Evolutionary conservation across 2,888 invertebrate genomes (phyloP).

Genomic region (Spilosoma lubricipeda): DNA sequence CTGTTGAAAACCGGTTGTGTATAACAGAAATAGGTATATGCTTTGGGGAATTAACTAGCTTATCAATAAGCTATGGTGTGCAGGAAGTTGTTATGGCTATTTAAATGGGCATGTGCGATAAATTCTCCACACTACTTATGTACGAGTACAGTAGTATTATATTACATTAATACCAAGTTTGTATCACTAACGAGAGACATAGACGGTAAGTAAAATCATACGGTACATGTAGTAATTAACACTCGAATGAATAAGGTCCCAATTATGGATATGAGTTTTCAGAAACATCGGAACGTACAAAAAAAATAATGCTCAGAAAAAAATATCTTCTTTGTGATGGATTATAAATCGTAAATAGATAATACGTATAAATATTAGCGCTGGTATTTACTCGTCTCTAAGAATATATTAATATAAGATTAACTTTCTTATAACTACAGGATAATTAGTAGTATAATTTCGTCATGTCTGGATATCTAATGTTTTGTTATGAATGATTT

Average conservation of each 20-base stretch:
- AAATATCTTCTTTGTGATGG: not conserved
- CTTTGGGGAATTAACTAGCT: constrained; percentile 11
- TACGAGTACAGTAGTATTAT: constrained; percentile 6
- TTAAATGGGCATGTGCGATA: constrained; percentile 9
- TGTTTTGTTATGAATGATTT: no score
- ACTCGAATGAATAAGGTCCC: not conserved
- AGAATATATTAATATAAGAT: no score
- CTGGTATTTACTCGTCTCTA: no score
- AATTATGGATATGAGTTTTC: not conserved
- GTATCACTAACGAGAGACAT: not conserved
- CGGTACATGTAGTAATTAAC: not conserved
- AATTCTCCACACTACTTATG: constrained; percentile 5
- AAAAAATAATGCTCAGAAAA: not conserved
- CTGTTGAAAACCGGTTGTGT: constrained; percentile 1
- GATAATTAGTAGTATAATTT: no score
- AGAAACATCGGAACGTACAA: not conserved
- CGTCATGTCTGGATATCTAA: no score
- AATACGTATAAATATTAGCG: not conserved
- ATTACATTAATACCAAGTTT: constrained; percentile 5
- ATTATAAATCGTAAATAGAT: not conserved
- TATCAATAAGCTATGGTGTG: constrained; percentile 12
- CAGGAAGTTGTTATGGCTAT: constrained; percentile 17
- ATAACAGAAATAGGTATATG: constrained; percentile 9
- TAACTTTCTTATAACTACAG: no score
- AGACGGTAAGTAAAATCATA: not conserved